phyloP scores from a whole-genome alignment of 2,797 vertebrate species.

The Thaleichthys pacificus region DNA sequence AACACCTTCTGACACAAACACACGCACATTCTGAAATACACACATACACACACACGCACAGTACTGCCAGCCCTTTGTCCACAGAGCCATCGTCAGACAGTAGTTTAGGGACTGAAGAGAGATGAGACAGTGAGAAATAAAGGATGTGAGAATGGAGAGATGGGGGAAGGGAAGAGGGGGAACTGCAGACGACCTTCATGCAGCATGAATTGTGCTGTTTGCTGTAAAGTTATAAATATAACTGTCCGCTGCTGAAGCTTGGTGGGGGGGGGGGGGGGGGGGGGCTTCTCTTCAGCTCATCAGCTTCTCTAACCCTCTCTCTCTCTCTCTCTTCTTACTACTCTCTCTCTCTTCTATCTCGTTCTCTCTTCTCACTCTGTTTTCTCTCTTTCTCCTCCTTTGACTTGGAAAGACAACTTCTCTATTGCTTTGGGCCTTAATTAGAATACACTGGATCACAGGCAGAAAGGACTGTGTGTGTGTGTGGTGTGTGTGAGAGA shows the following conservation, averaged over 20 bases:
- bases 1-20: neutral
- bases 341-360: neutral
- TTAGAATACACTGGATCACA: slow-evolving; percentile 55
- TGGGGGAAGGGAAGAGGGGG: slow-evolving; percentile 18
- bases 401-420: slow-evolving; percentile 51
- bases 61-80: neutral
- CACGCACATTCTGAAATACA: slow-evolving; percentile 12
- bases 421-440: slow-evolving; percentile 64
- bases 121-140: slow-evolving; percentile 32
- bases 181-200: slow-evolving; percentile 54
- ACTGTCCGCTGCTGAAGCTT: slow-evolving; percentile 21
- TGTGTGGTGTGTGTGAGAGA: slow-evolving; percentile 18
- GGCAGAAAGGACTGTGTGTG: slow-evolving; percentile 43
- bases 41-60: slow-evolving; percentile 38
- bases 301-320: neutral
- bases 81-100: slow-evolving; percentile 36
- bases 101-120: slow-evolving; percentile 34
- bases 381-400: slow-evolving; percentile 33
- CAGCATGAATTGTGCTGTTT: slow-evolving; percentile 41
- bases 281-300: neutral
- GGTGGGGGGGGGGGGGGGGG: neutral
- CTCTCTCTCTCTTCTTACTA: neutral
- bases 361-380: no score
- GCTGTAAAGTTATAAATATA: slow-evolving; percentile 52
- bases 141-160: slow-evolving; percentile 48